A percentile compares a stretch with the other conserved stretches of the same genome.
Evolutionary conservation across 2,113 vertebrate genomes (phyloP).

Genomic region (Eidolon helvum): DNA sequence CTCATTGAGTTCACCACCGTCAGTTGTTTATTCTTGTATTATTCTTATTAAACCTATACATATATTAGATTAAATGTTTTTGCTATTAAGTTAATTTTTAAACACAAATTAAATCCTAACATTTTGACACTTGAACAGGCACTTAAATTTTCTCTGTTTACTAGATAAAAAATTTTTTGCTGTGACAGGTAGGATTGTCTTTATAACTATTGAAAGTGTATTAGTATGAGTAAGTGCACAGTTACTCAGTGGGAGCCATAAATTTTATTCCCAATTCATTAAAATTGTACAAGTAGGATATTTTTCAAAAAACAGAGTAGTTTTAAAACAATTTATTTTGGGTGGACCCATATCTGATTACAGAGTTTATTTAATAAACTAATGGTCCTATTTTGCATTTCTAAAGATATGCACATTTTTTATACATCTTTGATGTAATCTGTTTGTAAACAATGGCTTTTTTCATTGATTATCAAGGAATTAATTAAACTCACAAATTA

Average conservation of each 20-base stretch:
- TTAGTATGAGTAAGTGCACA: neutral
- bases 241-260: neutral
- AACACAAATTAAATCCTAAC: neutral
- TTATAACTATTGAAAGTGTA: constrained; percentile 43
- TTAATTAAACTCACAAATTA: constrained; percentile 6
- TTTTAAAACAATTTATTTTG: neutral
- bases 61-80: constrained; percentile 2
- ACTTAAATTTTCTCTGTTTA: constrained; percentile 10
- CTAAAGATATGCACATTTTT: neutral
- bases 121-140: neutral
- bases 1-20: neutral
- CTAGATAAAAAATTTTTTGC: neutral
- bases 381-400: neutral
- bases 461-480: neutral
- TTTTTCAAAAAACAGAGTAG: neutral
- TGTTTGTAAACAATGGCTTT: neutral
- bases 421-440: neutral
- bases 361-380: neutral
- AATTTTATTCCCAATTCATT: constrained; percentile 16
- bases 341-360: neutral
- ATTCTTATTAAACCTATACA: neutral
- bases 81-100: constrained; percentile 36
- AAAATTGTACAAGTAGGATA: neutral
- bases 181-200: neutral
- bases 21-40: neutral